Conservation (phyloP, 2,888 invertebrate genomes). For the Eupithecia tripunctaria region DNA sequence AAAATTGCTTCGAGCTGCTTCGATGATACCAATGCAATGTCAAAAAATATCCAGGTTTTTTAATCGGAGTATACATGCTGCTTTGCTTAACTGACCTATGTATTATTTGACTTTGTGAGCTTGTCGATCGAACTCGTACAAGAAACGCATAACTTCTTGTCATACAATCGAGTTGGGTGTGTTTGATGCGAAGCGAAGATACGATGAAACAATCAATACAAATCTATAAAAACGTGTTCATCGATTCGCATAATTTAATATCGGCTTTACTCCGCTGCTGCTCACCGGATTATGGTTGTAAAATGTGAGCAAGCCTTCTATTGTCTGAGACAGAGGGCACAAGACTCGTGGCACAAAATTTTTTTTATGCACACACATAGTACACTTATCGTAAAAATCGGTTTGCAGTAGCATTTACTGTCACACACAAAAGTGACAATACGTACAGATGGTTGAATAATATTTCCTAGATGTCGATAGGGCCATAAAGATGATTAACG, state of each 20-base stretch:
- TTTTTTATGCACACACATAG: not conserved
- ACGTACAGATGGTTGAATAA: too few relatives aligned
- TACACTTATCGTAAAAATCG: not conserved
- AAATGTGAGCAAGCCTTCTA: not conserved
- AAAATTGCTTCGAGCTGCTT: too few relatives aligned
- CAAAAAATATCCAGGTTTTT: too few relatives aligned
- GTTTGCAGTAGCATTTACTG: not conserved
- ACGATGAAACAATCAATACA: not conserved
- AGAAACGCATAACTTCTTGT: not conserved
- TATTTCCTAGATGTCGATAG: not conserved
- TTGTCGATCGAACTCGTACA: not conserved
- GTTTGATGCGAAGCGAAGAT: not conserved
- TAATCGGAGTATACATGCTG: too few relatives aligned
- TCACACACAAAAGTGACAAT: not conserved
- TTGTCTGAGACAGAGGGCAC: not conserved
- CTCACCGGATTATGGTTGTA: not conserved
- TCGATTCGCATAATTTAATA: not conserved
- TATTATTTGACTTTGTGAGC: not conserved
- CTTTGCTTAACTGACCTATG: not conserved
- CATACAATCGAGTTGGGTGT: not conserved
- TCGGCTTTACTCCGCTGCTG: not conserved
- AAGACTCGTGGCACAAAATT: not conserved
- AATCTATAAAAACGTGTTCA: not conserved
- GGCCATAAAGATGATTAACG: not conserved
- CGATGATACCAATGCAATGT: too few relatives aligned